Percentiles rank a stretch among this genome's conserved stretches.
Evolutionary conservation across 2,113 vertebrate genomes (phyloP).

Genomic region (Cynocephalus volans): DNA sequence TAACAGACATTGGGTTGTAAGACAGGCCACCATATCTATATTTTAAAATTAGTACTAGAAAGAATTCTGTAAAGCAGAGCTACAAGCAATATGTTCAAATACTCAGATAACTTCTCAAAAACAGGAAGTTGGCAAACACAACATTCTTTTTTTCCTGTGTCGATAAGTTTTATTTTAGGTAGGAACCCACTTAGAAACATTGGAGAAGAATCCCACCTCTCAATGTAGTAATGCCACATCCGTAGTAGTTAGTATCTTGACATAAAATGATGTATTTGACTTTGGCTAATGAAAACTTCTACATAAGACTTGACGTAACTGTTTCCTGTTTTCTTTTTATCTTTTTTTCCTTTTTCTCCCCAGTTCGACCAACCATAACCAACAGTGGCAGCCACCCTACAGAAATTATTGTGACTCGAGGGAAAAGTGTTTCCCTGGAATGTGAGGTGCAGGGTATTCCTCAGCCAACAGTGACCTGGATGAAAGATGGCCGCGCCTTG

Average conservation of each 20-base stretch:
- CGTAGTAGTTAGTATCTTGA: neutral
- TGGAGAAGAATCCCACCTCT: neutral
- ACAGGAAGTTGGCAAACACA: neutral
- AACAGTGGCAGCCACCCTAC: conserved; percentile 79
- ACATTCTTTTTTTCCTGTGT: neutral
- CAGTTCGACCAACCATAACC: conserved; percentile 94
- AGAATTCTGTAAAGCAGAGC: neutral
- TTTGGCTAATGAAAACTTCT: neutral
- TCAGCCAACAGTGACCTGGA: conserved; percentile 93
- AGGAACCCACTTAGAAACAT: neutral
- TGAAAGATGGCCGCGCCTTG: conserved; percentile 94
- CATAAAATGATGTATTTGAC: neutral
- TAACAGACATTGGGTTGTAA: neutral
- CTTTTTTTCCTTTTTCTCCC: conserved; percentile 57
- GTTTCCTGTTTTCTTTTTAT: neutral
- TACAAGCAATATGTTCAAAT: neutral
- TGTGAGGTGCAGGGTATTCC: conserved; percentile 94
- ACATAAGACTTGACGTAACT: neutral
- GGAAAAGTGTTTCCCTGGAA: conserved; percentile 91
- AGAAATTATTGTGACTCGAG: conserved; percentile 90
- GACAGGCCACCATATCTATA: neutral
- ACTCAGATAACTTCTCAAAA: neutral
- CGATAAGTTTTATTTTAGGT: neutral
- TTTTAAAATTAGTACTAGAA: neutral
- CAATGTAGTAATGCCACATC: neutral